Evolutionary conservation across 2,888 invertebrate species (phyloP), one percentile per base, ranked within the genome.

Genomic region (Baccha elongata): DNA sequence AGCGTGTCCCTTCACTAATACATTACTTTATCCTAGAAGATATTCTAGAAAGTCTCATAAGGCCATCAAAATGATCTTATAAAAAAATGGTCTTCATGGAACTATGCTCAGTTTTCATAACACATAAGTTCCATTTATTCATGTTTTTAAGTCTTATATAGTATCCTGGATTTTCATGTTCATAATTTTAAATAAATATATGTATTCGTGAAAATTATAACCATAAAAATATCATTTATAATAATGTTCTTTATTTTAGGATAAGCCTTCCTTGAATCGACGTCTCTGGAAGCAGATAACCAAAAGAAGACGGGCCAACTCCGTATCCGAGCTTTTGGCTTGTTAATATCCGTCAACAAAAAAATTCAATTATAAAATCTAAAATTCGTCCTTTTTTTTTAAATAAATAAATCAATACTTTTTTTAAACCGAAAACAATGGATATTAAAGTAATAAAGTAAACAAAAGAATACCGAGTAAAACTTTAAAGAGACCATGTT

Each of bases 281-380:
- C 92, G 95, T 87, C 94, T 95, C 89, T 95, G 95, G 95, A 95
- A 95, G 91, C 95, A 95, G 90, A 92, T 95, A 87, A 94, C 94
- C 86, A 94, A 94, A 92, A 92, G 95, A 90, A 92, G 94, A 86
- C 93, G 94, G 88, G 93, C 93, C 80, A 89, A 89, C 85, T 90
- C 91, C 73, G 89, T 91, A 50, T 90, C 90, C 76, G 91, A 91
- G 85, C 87, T 90, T 76, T 88, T 88, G 80, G 90, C 90, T 76
- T 88, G 89, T 86, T 89, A 89, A 86, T 86, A 29, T 60, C 60
- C 60, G 44, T 60, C 44, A 60, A 60, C 44, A 60, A 60, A 40
- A 64, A 29, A 40, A 42, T 42, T 68, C 23, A 60, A 60, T 60
- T 60, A 52, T 32, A 35, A 4, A 48, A 50, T 29, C 2, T 13